Percentiles rank a stretch among this genome's conserved stretches.
Conservation (phyloP, 2,797 vertebrate genomes). For the Dermochelys coriacea region DNA sequence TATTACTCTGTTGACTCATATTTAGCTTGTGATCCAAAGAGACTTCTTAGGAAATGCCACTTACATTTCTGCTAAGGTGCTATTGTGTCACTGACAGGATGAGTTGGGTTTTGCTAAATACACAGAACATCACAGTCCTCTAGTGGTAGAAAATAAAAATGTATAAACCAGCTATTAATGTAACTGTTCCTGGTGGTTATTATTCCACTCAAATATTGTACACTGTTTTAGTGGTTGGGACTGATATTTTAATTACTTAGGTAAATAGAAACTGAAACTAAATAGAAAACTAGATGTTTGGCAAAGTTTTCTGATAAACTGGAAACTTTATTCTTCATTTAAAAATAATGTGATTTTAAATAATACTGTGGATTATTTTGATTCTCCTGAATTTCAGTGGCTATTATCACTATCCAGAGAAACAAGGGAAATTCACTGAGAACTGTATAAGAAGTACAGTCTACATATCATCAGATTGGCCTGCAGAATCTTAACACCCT, state of each 20-base stretch:
- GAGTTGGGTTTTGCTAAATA: background rate
- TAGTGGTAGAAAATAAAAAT: conserved; percentile 55
- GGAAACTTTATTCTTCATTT: background rate
- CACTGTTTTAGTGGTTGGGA: conserved; percentile 8
- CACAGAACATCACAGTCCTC: conserved; percentile 51
- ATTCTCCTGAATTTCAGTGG: background rate
- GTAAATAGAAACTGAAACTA: background rate
- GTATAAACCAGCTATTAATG: background rate
- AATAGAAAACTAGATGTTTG: background rate
- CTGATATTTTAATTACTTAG: background rate
- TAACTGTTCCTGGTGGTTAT: background rate
- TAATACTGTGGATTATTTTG: background rate
- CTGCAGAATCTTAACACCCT: no score
- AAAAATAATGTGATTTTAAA: background rate
- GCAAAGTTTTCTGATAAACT: background rate
- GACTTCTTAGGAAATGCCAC: background rate
- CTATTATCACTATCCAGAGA: background rate
- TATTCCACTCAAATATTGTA: background rate
- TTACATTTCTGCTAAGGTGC: fast-evolving
- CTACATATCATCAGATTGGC: no score
- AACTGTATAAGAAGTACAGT: no score
- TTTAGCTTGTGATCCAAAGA: no score
- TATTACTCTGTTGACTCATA: no score
- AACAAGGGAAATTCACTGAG: background rate
- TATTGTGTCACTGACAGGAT: background rate